Conservation (phyloP, 2,113 vertebrate genomes). For the Phylloscopus whistleri region DNA sequence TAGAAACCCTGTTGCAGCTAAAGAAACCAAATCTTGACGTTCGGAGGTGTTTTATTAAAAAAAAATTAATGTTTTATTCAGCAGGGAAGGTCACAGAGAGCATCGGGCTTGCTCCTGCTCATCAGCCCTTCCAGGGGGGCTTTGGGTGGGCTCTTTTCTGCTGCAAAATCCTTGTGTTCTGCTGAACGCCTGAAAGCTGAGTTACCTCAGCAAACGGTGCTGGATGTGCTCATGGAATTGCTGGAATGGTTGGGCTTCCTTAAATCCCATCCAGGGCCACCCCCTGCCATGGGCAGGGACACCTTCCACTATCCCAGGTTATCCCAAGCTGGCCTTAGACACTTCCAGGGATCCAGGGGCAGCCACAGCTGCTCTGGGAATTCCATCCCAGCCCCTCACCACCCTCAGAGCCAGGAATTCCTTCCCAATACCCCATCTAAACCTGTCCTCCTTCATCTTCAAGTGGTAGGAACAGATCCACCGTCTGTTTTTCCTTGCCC, state of each 20-base stretch:
- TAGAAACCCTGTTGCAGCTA: not conserved
- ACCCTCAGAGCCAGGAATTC: not conserved
- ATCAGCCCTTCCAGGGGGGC: not conserved
- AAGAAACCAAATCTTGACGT: not conserved
- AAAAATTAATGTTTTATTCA: not conserved
- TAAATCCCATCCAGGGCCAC: not conserved
- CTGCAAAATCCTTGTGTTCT: not conserved
- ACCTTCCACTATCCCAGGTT: rapidly evolving
- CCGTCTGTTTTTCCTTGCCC: rapidly evolving
- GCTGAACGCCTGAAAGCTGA: not conserved
- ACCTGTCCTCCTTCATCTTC: too few relatives aligned
- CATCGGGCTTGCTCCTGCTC: too few relatives aligned
- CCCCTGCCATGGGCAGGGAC: not conserved
- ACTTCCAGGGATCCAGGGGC: not conserved
- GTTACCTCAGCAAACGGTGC: rapidly evolving
- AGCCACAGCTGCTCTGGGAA: not conserved
- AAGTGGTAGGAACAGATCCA: rapidly evolving
- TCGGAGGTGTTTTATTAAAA: not conserved
- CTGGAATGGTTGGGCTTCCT: not conserved
- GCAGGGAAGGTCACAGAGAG: not conserved
- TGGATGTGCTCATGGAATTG: not conserved
- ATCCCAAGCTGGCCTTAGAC: not conserved
- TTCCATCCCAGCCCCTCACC: not conserved
- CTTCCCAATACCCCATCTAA: not conserved
- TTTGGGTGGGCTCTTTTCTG: not conserved